Evolutionary conservation across 2,888 invertebrate species (phyloP).

Genomic region (Drosophila paramelanica): DNA sequence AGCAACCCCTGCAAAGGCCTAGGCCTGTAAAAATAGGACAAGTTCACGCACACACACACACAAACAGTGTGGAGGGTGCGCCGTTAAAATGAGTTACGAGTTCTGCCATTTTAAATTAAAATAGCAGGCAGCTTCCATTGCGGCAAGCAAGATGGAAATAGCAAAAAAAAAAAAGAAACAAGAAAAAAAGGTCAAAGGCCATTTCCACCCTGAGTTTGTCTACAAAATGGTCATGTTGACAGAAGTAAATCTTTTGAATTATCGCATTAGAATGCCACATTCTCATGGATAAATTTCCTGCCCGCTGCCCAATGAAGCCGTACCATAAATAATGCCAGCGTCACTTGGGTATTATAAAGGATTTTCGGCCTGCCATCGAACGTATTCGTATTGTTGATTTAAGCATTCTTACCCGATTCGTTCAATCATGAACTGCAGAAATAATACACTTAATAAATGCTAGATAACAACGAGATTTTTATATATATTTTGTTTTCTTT

Average conservation of each 20-base stretch:
- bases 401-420: slow-evolving; percentile 30
- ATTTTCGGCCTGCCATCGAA: slow-evolving; percentile 63
- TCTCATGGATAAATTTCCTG: slow-evolving; percentile 69
- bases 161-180: slow-evolving; percentile 18
- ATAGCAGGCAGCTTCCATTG: slow-evolving; percentile 68
- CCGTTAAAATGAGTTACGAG: slow-evolving; percentile 84
- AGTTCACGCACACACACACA: slow-evolving; percentile 58
- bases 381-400: slow-evolving; percentile 60
- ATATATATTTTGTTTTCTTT: not conserved
- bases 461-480: not conserved
- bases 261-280: slow-evolving; percentile 81
- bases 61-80: slow-evolving; percentile 63
- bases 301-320: slow-evolving; percentile 74
- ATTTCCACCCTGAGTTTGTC: slow-evolving; percentile 66
- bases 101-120: slow-evolving; percentile 84
- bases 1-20: slow-evolving; percentile 73
- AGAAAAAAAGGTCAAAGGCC: slow-evolving; percentile 78
- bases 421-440: slow-evolving; percentile 5
- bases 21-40: slow-evolving; percentile 78
- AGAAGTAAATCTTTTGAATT: slow-evolving; percentile 84
- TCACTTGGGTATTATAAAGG: slow-evolving; percentile 77
- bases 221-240: slow-evolving; percentile 83
- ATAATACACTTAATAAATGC: slow-evolving; percentile 22
- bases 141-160: slow-evolving; percentile 59
- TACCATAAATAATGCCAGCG: slow-evolving; percentile 77